Evolutionary conservation across 1,140 invertebrate genomes (phyloP), one percentile per base, ranked within the genome.

Genomic region (Drosophila quadrilineata): DNA sequence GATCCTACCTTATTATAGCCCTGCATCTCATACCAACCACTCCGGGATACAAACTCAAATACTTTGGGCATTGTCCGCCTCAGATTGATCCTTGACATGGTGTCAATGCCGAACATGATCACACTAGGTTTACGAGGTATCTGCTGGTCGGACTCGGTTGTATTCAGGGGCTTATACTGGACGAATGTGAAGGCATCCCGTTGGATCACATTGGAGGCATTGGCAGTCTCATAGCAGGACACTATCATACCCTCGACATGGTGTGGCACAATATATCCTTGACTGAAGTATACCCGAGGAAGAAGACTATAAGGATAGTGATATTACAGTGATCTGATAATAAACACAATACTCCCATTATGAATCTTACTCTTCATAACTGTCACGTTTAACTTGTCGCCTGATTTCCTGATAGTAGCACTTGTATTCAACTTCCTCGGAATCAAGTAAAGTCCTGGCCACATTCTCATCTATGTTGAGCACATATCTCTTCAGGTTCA

Each of bases 11-110:
- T 86, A 24, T 79, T 88, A 41, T 85, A 87, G 1, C 79, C 79
- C 31, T 79, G 68, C 48, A 75, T 21, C 12, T 88, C 80, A 16
- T 71, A 72, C 75, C 84, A 77, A 2, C 63, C 65, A 3, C 14
- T 45, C 9, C 41, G 31, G 0, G 53, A 53, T 0, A 85, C 29
- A 16, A 46, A 87, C 2, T 41, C 43, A 14, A 43, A 79, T 0
- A 72, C 69, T 77, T 63, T 72, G 54, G 75, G 59, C 56, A 75
- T 73, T 58, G 63, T 76, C 8, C 80, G 75, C n/a, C 75, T 64
- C 76, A 91, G 89, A 71, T 91, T 90, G 0, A 91, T 64, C n/a
- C 63, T 54, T 2, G 82, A 86, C 3, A 82, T 38, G 28, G 58
- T 63, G 9, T 87, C 82, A 3, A 87, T 74, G 36, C 82, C 82